Conservation (phyloP, 2,797 vertebrate genomes). For the Siniperca scherzeri region DNA sequence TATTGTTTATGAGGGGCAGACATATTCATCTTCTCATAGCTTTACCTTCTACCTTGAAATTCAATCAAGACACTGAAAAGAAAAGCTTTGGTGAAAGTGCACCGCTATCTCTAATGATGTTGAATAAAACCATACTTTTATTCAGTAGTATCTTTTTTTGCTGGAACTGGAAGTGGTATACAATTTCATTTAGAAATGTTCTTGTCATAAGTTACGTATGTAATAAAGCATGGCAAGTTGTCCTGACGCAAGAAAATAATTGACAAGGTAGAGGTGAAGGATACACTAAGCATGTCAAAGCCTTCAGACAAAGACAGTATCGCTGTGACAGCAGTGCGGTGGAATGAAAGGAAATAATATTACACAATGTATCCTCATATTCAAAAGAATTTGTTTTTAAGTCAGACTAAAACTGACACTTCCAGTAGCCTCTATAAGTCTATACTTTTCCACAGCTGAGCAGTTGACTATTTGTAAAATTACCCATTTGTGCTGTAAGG, state of each 20-base stretch:
- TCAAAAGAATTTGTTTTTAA: neutral
- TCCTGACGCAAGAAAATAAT: neutral
- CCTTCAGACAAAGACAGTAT: neutral
- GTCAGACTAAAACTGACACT: neutral
- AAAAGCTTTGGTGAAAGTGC: neutral
- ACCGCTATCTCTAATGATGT: neutral
- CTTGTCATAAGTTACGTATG: neutral
- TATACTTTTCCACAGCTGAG: no score
- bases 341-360: neutral
- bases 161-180: neutral
- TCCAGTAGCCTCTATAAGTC: neutral
- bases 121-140: neutral
- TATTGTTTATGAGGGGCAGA: conserved; percentile 20
- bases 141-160: neutral
- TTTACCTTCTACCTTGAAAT: conserved; percentile 5
- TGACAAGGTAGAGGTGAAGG: neutral
- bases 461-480: neutral
- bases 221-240: neutral
- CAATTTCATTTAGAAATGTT: neutral
- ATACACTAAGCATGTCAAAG: neutral
- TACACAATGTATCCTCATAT: neutral
- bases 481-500: neutral
- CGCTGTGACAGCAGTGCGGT: neutral
- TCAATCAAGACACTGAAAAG: neutral
- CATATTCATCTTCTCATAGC: neutral